A percentile compares a stretch with the other conserved stretches of the same genome.
Conservation (phyloP, 1,140 invertebrate species). For the honey bee (Apis mellifera) region DNA sequence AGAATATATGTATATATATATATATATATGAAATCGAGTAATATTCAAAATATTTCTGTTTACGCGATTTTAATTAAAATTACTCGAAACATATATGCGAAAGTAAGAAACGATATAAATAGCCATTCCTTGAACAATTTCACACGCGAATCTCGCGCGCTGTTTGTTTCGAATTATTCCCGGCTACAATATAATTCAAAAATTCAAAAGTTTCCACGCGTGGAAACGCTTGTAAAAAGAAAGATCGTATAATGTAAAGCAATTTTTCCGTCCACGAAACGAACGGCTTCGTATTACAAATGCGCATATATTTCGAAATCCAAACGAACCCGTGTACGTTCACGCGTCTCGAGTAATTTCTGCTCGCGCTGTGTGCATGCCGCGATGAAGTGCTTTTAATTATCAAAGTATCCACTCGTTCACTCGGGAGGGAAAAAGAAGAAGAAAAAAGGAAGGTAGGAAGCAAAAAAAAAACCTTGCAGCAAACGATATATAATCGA, state of each 20-base stretch:
- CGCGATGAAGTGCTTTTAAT: conserved; percentile 25
- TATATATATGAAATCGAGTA: too few relatives aligned
- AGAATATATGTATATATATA: too few relatives aligned
- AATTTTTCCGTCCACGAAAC: not conserved
- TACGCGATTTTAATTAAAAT: too few relatives aligned
- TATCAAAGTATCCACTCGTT: conserved; percentile 22
- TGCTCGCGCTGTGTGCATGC: not conserved
- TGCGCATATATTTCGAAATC: not conserved
- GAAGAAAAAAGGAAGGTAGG: too few relatives aligned
- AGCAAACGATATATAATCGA: not conserved
- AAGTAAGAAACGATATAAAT: not conserved
- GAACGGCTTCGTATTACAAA: not conserved
- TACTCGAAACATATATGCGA: too few relatives aligned
- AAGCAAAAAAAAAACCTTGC: not conserved
- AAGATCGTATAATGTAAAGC: not conserved
- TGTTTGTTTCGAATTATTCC: not conserved
- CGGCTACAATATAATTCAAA: not conserved
- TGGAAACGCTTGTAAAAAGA: not conserved
- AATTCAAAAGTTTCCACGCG: not conserved
- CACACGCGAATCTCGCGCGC: not conserved
- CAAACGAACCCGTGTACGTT: not conserved
- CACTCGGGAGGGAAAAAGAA: not conserved
- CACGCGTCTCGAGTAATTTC: conserved; percentile 21
- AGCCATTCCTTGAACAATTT: not conserved
- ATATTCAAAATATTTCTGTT: too few relatives aligned